These are phyloP conservation scores for Tokudaia muenninki DNA, from an alignment of 2,797 vertebrate species.

Conservation along the genomic window DNA sequence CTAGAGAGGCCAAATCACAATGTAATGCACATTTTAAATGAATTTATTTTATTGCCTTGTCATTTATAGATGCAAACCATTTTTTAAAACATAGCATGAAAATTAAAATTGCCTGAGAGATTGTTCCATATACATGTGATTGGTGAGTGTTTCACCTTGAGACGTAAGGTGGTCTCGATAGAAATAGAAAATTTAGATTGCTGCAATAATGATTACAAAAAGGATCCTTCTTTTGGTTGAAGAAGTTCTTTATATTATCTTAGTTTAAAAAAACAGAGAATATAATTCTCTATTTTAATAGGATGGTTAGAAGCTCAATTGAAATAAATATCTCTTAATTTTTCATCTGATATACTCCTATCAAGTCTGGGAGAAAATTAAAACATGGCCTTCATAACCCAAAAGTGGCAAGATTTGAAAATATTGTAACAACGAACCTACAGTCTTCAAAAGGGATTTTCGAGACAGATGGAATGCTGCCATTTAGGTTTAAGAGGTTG, in stretches of 20 bases:
- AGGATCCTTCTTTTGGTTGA: neutral
- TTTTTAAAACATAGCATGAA: constrained; percentile 25
- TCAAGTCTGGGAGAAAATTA: neutral
- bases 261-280: neutral
- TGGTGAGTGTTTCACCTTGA: neutral
- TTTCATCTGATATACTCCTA: neutral
- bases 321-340: neutral
- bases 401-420: constrained; percentile 1
- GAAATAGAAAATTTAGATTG: neutral
- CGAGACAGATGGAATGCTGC: constrained; percentile 6
- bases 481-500: neutral
- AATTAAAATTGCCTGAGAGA: constrained; percentile 49
- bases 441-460: neutral
- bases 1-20: constrained; percentile 53
- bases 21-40: constrained; percentile 36
- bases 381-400: neutral
- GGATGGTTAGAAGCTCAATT: neutral
- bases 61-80: constrained; percentile 31
- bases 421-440: neutral
- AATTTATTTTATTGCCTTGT: neutral
- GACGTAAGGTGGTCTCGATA: constrained; percentile 1
- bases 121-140: neutral
- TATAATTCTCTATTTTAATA: neutral
- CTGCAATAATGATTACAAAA: neutral
- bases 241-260: neutral